A percentile compares a stretch with the other conserved stretches of the same genome.
phyloP scores from a whole-genome alignment of 1,140 invertebrate species.

The Lucilia cuprina region DNA sequence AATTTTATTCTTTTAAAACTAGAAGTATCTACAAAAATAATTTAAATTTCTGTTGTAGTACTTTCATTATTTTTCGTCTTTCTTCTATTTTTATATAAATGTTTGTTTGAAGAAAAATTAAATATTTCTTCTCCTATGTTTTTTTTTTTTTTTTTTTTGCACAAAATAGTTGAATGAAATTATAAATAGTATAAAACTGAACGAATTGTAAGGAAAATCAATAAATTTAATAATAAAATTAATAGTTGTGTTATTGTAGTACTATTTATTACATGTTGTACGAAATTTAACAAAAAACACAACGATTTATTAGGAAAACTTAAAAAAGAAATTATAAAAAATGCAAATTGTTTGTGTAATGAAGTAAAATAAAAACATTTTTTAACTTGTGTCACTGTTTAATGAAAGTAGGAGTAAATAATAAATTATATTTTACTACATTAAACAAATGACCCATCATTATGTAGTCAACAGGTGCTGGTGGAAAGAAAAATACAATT shows the following conservation, averaged over 20 bases:
- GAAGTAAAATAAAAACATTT: too few species aligned
- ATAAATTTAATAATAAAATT: conserved; percentile 13
- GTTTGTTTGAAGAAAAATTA: background rate
- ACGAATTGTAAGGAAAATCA: background rate
- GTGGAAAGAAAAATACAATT: too few species aligned
- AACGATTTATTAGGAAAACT: too few species aligned
- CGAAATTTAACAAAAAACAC: too few species aligned
- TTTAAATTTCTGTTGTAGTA: background rate
- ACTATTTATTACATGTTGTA: background rate
- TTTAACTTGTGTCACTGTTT: too few species aligned
- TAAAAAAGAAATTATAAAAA: too few species aligned
- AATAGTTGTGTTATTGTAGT: background rate
- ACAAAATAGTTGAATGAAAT: background rate
- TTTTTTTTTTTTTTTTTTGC: conserved; percentile 13
- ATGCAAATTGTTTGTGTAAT: too few species aligned
- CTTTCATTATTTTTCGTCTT: background rate
- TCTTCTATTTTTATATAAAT: background rate
- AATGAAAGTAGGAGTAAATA: too few species aligned
- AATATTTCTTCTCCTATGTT: background rate
- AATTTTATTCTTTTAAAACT: background rate
- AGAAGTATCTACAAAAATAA: background rate
- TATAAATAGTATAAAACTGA: background rate
- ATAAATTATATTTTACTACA: too few species aligned
- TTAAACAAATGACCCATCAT: too few species aligned
- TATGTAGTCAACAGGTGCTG: too few species aligned